These are phyloP conservation scores for Serripes groenlandicus DNA, from an alignment of 2,888 invertebrate species.

Conservation along the genomic window DNA sequence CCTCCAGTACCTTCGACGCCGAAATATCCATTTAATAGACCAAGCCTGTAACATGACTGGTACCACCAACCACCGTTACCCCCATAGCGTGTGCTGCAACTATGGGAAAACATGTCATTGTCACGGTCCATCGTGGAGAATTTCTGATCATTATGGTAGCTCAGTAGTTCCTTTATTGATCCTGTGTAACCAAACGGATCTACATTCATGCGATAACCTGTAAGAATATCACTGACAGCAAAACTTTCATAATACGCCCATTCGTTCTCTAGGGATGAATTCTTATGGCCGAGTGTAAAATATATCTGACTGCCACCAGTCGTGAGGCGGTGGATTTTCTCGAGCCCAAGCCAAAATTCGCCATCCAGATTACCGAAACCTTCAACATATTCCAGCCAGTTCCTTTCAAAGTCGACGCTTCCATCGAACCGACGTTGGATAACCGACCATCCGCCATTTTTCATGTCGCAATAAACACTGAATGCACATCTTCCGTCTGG, in stretches of 20 bases:
- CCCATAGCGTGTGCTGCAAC: conserved; percentile 6
- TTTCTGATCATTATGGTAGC: conserved; percentile 95
- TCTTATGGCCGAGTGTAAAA: conserved; percentile 93
- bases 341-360: conserved; percentile 96
- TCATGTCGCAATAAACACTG: conserved; percentile 90
- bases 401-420: conserved; percentile 92
- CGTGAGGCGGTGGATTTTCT: conserved; percentile 92
- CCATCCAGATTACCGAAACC: conserved; percentile 92
- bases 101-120: conserved; percentile 88
- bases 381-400: conserved; percentile 92
- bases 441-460: conserved; percentile 90
- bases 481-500: conserved; percentile 82
- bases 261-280: conserved; percentile 91
- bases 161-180: conserved; percentile 94
- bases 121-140: conserved; percentile 96
- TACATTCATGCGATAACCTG: conserved; percentile 92
- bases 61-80: conserved; percentile 60
- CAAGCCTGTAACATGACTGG: conserved; percentile 44
- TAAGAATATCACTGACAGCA: conserved; percentile 89
- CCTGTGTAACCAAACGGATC: conserved; percentile 91
- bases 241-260: conserved; percentile 92
- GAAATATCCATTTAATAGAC: conserved; percentile 44
- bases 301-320: conserved; percentile 65
- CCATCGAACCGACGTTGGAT: conserved; percentile 94
- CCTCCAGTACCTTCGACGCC: conserved; percentile 27